phyloP scores from a whole-genome alignment of 2,797 vertebrate species.

The Urophycis tenuis region DNA sequence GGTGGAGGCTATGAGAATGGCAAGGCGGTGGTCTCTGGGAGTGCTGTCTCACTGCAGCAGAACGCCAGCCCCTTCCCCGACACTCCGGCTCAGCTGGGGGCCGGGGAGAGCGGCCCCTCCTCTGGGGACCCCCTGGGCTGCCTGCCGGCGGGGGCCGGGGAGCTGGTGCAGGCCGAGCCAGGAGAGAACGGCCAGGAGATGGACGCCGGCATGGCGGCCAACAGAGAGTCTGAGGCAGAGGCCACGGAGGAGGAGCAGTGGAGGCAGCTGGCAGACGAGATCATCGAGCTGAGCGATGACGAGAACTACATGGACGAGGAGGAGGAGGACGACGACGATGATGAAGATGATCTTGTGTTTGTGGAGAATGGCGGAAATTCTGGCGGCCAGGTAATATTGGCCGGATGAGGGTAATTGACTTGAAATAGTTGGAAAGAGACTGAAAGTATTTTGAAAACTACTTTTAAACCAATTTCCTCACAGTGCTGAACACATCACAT shows the following conservation, averaged over 20 bases:
- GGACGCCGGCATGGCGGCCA: background rate
- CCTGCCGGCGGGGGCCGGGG: conserved; percentile 48
- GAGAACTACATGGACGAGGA: conserved; percentile 87
- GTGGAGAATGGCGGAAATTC: conserved; percentile 79
- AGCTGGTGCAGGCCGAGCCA: conserved; percentile 66
- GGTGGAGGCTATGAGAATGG: conserved; percentile 58
- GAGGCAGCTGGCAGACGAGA: conserved; percentile 61
- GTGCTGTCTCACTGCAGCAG: conserved; percentile 22
- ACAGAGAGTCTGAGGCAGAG: conserved; percentile 41
- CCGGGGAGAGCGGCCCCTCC: conserved; percentile 53
- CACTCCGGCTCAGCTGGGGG: conserved; percentile 53
- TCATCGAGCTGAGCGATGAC: conserved; percentile 75
- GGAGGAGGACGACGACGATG: conserved; percentile 84
- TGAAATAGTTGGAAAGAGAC: background rate
- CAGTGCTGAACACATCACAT: background rate
- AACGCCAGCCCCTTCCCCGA: conserved; percentile 58
- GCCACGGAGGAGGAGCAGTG: conserved; percentile 65
- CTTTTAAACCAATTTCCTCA: background rate
- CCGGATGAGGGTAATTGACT: background rate
- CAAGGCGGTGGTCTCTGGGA: conserved; percentile 61
- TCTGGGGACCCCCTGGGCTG: conserved; percentile 60
- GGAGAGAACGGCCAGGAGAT: conserved; percentile 40
- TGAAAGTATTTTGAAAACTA: background rate
- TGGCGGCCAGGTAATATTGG: conserved; percentile 46
- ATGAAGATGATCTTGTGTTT: conserved; percentile 83